Evolutionary conservation across 2,888 invertebrate genomes (phyloP), one percentile per base, ranked within the genome.

Genomic region (Lydus trimaculatus): DNA sequence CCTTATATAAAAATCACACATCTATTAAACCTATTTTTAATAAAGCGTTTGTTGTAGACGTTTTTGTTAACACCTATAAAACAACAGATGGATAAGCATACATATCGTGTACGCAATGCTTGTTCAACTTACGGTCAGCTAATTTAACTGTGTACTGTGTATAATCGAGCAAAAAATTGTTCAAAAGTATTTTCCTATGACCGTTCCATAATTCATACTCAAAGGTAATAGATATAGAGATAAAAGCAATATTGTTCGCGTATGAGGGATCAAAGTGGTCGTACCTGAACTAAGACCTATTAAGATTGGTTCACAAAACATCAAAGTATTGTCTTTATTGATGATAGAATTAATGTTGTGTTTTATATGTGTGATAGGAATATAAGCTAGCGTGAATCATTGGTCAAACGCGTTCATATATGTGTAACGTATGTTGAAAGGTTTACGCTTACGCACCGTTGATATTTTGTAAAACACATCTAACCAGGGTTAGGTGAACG

Each of bases 251-350:
- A 71, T 71, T 71, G 71, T 71, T 71, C 66, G 69, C 71, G 69
- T 69, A 66, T 71, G 71, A 71, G 1, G 60, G 71, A 71, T 71
- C 71, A 71, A 71, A 71, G 71, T 36, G 69, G 67, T 63, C 63
- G 43, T 43, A 43, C 43, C 58, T 58, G 17, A 72, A 73, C 75
- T 76, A 76, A 76, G 76, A 76, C 75, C 74, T 63, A 76, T 76
- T 76, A 76, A 75, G 76, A 75, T 66, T 76, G 76, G 75, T 76
- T 76, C 75, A 76, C 72, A 75, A 75, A 73, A 76, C 76, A 75
- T 76, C 76, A 76, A 76, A 76, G 76, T 76, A 75, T 75, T 76
- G 73, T 76, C 72, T 74, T 67, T 71, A 60, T 20, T n/a, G 72
- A 63, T 75, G 72, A 76, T 76, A 71, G 68, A 74, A 74, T 76